Conservation (phyloP, 2,113 vertebrate genomes). For the Notiomystis cincta region DNA sequence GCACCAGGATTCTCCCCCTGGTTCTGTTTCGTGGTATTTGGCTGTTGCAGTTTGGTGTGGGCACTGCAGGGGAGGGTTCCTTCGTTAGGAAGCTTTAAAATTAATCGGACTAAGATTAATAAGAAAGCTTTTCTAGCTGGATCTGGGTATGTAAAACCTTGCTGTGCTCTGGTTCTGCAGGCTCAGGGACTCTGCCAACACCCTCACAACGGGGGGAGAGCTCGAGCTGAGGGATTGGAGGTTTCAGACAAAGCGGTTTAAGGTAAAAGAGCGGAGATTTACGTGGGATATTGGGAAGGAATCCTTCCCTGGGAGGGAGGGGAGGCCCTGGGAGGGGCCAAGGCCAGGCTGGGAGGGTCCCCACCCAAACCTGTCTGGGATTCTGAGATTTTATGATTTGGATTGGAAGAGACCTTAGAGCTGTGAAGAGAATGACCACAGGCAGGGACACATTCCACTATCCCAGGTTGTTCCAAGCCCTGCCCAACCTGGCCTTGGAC, state of each 20-base stretch:
- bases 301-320: neutral
- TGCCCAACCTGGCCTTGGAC: neutral
- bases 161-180: neutral
- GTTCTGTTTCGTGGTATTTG: fast-evolving
- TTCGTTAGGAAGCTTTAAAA: neutral
- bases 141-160: neutral
- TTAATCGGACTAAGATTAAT: neutral
- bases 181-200: neutral
- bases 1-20: neutral
- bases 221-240: neutral
- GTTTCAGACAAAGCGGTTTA: neutral
- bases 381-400: neutral
- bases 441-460: neutral
- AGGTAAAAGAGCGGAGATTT: neutral
- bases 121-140: neutral
- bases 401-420: neutral
- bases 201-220: fast-evolving
- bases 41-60: neutral
- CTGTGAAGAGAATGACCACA: neutral
- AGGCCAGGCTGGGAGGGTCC: neutral
- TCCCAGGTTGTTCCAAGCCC: neutral
- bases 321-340: neutral
- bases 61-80: neutral
- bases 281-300: neutral
- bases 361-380: neutral